Evolutionary conservation across 1,140 invertebrate genomes (phyloP).

Genomic region (Drepana arcuata): DNA sequence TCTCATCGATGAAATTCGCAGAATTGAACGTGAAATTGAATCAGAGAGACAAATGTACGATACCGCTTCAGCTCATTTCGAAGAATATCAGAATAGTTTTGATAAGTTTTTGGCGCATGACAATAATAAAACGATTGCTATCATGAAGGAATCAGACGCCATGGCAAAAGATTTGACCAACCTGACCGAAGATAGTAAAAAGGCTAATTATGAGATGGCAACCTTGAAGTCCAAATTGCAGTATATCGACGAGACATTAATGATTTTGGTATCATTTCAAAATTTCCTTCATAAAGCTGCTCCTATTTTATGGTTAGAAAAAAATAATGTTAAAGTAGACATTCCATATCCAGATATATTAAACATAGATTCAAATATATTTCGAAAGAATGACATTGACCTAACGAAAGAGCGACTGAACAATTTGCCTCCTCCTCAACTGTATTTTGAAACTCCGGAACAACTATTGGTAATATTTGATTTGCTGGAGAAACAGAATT

Average conservation of each 20-base stretch:
- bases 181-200: conserved; percentile 67
- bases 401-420: conserved; percentile 60
- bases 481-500: conserved; percentile 76
- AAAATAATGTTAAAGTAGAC: conserved; percentile 41
- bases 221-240: conserved; percentile 74
- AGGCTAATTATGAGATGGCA: conserved; percentile 61
- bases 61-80: conserved; percentile 71
- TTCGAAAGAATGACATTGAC: conserved; percentile 30
- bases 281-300: conserved; percentile 75
- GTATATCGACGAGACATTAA: conserved; percentile 75
- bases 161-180: conserved; percentile 63
- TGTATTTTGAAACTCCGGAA: conserved; percentile 74
- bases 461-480: conserved; percentile 73
- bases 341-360: conserved; percentile 33
- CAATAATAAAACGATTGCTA: conserved; percentile 73
- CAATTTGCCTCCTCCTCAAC: conserved; percentile 47
- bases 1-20: conserved; percentile 73
- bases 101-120: conserved; percentile 76
- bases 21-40: conserved; percentile 74
- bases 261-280: conserved; percentile 76
- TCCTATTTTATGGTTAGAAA: conserved; percentile 69
- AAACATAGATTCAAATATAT: conserved; percentile 40
- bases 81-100: conserved; percentile 73
- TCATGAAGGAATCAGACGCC: conserved; percentile 70
- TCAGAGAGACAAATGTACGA: conserved; percentile 72